Evolutionary conservation across 2,797 vertebrate species (phyloP).

Genomic region (Poeciliopsis paucimaculata): DNA sequence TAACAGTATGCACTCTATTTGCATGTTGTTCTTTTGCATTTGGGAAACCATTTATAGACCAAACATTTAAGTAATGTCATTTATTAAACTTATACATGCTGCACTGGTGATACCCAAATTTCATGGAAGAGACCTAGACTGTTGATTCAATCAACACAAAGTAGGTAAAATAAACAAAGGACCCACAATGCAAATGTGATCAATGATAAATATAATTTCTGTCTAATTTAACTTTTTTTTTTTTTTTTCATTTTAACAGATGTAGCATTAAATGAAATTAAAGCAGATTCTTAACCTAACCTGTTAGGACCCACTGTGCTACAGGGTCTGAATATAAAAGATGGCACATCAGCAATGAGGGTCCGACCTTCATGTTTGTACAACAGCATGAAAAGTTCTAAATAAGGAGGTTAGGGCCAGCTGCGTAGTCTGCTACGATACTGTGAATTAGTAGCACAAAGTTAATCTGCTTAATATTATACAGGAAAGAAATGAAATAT

Average conservation of each 20-base stretch:
- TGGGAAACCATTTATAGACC: constrained; percentile 7
- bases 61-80: background rate
- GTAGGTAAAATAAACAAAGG: background rate
- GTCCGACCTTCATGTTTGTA: background rate
- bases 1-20: background rate
- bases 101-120: background rate
- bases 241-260: background rate
- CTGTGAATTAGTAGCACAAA: background rate
- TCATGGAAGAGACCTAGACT: background rate
- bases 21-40: background rate
- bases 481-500: background rate
- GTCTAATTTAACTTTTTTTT: background rate
- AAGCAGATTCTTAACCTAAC: background rate
- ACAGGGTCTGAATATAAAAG: background rate
- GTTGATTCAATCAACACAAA: background rate
- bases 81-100: background rate
- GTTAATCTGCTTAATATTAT: background rate
- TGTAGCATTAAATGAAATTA: background rate
- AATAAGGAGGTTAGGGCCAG: background rate
- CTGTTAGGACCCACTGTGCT: background rate
- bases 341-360: background rate
- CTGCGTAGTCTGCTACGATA: background rate
- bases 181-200: background rate
- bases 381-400: background rate
- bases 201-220: background rate